phyloP scores from a whole-genome alignment of 2,113 vertebrate genomes.

The Solenodon paradoxus region DNA sequence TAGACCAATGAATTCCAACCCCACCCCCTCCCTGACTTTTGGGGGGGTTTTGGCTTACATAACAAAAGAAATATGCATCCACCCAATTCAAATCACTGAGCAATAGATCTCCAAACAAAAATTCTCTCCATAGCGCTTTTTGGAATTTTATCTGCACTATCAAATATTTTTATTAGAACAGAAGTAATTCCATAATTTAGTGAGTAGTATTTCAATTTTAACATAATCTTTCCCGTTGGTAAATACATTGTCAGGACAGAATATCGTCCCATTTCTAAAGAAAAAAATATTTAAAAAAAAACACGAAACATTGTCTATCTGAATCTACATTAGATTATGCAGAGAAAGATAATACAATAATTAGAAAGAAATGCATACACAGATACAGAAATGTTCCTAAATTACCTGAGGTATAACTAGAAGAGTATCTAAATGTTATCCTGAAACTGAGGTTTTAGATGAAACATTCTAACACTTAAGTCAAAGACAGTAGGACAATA shows the following conservation, averaged over 20 bases:
- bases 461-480: neutral
- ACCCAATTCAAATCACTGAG: no score
- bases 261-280: neutral
- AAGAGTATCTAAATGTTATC: neutral
- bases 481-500: neutral
- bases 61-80: no score
- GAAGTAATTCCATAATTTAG: neutral
- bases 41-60: no score
- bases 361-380: neutral
- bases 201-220: constrained; percentile 16
- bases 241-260: neutral
- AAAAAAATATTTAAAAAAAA: neutral
- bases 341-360: neutral
- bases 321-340: neutral
- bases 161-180: neutral
- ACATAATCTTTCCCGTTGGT: neutral
- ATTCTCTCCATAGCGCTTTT: neutral
- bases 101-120: neutral
- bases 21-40: no score
- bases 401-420: neutral
- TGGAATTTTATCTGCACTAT: neutral
- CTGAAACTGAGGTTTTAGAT: neutral
- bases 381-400: constrained; percentile 19
- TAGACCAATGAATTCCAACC: neutral
- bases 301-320: neutral